phyloP scores from a whole-genome alignment of 2,888 invertebrate genomes.

The Vandiemenella viatica region DNA sequence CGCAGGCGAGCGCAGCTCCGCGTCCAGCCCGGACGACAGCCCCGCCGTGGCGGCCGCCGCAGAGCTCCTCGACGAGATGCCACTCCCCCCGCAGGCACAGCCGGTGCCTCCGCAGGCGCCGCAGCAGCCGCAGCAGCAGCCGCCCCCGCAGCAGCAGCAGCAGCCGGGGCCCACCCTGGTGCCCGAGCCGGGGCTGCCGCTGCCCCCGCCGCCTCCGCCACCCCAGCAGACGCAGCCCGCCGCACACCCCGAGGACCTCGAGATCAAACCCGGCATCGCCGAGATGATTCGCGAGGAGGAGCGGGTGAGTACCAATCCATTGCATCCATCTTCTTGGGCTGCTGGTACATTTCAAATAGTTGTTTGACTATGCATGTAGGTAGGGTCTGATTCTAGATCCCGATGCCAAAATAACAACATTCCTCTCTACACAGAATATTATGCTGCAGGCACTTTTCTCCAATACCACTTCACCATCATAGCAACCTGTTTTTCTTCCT shows the following conservation, averaged over 20 bases:
- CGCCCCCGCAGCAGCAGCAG: constrained; percentile 19
- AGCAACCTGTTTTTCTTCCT: too few species aligned
- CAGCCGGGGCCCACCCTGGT: constrained; percentile 12
- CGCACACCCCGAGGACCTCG: constrained; percentile 52
- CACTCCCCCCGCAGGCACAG: constrained; percentile 18
- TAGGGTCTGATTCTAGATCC: too few species aligned
- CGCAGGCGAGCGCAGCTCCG: constrained; percentile 18
- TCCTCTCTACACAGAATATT: too few species aligned
- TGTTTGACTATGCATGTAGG: too few species aligned
- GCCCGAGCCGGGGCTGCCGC: constrained; percentile 10
- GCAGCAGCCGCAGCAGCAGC: constrained; percentile 20
- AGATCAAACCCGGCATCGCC: constrained; percentile 86
- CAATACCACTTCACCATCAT: too few species aligned
- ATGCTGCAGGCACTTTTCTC: too few species aligned
- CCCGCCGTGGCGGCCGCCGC: constrained; percentile 20
- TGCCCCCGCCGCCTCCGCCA: constrained; percentile 19
- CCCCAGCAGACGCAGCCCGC: neutral
- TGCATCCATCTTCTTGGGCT: too few species aligned
- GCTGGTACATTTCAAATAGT: too few species aligned
- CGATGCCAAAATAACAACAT: too few species aligned
- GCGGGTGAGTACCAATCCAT: constrained; percentile 54
- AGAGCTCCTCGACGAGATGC: neutral
- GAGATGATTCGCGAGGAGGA: constrained; percentile 95
- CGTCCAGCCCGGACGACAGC: constrained; percentile 12
- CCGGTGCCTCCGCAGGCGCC: constrained; percentile 20